Evolutionary conservation across 2,113 vertebrate species (phyloP), one percentile per base, ranked within the genome.

Genomic region (Pedionomus torquatus): DNA sequence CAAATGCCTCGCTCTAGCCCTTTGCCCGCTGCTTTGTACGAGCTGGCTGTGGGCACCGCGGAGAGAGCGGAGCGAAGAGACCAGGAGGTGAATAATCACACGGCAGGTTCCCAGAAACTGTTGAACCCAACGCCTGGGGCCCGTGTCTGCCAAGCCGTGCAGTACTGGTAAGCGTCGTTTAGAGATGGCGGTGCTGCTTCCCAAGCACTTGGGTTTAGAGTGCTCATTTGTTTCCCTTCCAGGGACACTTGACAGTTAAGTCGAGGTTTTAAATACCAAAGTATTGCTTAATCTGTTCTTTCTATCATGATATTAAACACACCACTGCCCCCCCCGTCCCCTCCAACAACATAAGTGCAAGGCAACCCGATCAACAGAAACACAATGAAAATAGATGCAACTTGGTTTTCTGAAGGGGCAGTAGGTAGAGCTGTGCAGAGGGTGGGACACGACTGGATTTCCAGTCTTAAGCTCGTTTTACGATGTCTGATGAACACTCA

Each of bases 151-250:
- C 5, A 6, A 26, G 79, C 79, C n/a, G 28, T 28, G 4, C 9
- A 4, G 48, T 31, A 2, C 79, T 16, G 44, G 4, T 9, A 0
- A 44, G 58, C 11, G 16, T 7, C 39, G 1, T 2, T 48, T 46
- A 5, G 17, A 71, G 81, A 5, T 18, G 48, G 46, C 51, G 60
- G 1, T 13, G 17, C 35, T 33, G 2, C 51, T 48, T 82, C 63
- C n/a, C 48, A 25, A 33, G 7, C 16, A 1, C 70, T 48, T 23
- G 58, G 33, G 8, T 18, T 75, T 48, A 12, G 39, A 33, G 48
- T 17, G 5, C 30, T 76, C 1, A 0, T 57, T 46, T 4, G 7
- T 44, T 55, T 49, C 46, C 31, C 68, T 82, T 43, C 37, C 54
- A 24, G 60, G 65, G 65, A 31, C 48, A 16, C 48, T 61, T n/a